These are phyloP conservation scores for Anser brachyrhynchus DNA, from an alignment of 2,113 vertebrate species.

Conservation along the genomic window DNA sequence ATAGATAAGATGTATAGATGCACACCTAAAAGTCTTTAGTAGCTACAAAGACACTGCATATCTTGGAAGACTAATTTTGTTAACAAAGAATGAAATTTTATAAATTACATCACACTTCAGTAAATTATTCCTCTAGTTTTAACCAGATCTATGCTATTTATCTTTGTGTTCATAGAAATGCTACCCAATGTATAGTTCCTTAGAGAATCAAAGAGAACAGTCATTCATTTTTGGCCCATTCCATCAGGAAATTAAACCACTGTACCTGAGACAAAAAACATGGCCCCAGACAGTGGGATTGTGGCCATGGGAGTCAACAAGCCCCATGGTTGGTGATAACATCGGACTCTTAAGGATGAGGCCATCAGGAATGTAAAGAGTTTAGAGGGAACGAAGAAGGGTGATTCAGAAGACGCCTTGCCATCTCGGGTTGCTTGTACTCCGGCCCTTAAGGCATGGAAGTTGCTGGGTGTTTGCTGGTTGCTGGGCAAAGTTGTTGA, in stretches of 20 bases:
- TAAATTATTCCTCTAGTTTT: background rate
- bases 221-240: background rate
- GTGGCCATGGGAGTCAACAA: too few relatives aligned
- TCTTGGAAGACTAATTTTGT: background rate
- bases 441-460: too few relatives aligned
- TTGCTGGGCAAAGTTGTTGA: too few relatives aligned
- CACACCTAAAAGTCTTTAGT: background rate
- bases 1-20: background rate
- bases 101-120: background rate
- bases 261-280: background rate
- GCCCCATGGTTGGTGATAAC: too few relatives aligned
- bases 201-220: background rate
- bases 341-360: too few relatives aligned
- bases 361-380: too few relatives aligned
- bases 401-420: too few relatives aligned
- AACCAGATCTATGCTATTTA: background rate
- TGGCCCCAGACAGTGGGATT: background rate
- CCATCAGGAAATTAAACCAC: background rate
- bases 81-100: background rate
- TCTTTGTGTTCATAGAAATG: background rate
- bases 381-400: too few relatives aligned
- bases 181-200: background rate
- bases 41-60: background rate
- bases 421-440: too few relatives aligned
- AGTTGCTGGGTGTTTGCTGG: too few relatives aligned